Conservation (phyloP, 2,888 invertebrate species). For the Andrena fulva region DNA sequence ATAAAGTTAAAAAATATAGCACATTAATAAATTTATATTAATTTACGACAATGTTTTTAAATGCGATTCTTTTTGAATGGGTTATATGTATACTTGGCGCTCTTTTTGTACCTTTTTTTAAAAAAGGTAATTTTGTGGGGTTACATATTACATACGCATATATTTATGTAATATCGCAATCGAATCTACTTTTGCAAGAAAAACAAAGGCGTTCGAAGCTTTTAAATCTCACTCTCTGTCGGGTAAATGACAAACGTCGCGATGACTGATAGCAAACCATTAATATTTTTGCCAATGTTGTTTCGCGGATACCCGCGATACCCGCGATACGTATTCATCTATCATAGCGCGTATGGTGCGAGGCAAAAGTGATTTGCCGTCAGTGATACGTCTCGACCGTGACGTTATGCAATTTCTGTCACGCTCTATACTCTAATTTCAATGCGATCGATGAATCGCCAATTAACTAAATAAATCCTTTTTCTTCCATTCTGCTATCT, state of each 20-base stretch:
- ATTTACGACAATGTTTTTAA: no score
- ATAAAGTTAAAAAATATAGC: no score
- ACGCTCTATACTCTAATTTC: not conserved
- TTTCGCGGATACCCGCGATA: constrained; percentile 58
- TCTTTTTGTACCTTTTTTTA: no score
- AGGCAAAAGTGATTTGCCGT: constrained; percentile 53
- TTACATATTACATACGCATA: no score
- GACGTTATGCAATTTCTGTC: not conserved
- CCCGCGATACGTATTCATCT: constrained; percentile 72
- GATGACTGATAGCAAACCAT: constrained; percentile 52
- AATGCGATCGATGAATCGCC: constrained; percentile 16
- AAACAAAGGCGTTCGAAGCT: not conserved
- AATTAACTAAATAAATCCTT: constrained; percentile 25
- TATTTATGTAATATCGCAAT: no score
- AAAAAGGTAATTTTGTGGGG: no score
- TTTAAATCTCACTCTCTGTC: constrained; percentile 21
- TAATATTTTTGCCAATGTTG: constrained; percentile 66
- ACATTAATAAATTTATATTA: no score
- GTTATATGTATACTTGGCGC: no score
- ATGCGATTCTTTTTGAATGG: no score
- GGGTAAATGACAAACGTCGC: constrained; percentile 33
- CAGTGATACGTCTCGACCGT: constrained; percentile 29
- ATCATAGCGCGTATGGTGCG: constrained; percentile 50
- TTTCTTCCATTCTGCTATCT: not conserved
- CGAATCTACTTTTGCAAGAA: not conserved